phyloP scores from a whole-genome alignment of 2,888 invertebrate species.

The Ochlodes sylvanus region DNA sequence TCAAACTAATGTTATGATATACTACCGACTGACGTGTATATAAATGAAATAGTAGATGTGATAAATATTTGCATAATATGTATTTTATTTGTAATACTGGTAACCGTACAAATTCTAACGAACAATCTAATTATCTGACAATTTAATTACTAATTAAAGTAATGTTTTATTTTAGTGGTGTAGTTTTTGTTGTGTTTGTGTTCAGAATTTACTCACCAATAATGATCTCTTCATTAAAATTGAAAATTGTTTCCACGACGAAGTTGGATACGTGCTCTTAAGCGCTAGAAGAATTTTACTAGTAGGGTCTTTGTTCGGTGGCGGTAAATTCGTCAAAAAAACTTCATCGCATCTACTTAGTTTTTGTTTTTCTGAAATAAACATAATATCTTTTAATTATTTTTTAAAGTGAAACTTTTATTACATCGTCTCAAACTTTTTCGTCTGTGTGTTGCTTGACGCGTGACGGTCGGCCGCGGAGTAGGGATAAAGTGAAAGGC shows the following conservation, averaged over 20 bases:
- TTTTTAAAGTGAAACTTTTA: no score
- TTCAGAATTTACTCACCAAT: slow-evolving; percentile 58
- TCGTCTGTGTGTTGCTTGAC: no score
- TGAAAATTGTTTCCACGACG: slow-evolving; percentile 72
- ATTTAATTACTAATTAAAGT: no score
- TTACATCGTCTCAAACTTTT: no score
- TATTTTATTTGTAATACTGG: no score
- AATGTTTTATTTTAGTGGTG: no score
- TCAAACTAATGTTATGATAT: slow-evolving; percentile 1
- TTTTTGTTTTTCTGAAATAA: slow-evolving; percentile 58
- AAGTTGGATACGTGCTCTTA: slow-evolving; percentile 75
- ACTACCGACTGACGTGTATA: neutral
- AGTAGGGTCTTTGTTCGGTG: slow-evolving; percentile 71
- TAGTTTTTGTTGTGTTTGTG: neutral
- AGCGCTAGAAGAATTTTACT: slow-evolving; percentile 72
- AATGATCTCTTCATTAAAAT: slow-evolving; percentile 71
- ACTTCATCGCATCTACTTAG: slow-evolving; percentile 62
- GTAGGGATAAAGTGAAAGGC: no score
- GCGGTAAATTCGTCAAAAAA: slow-evolving; percentile 66
- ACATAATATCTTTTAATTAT: slow-evolving; percentile 1
- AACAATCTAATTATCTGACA: no score
- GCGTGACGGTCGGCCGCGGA: no score
- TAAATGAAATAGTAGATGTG: no score
- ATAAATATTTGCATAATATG: no score
- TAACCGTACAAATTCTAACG: no score